Evolutionary conservation across 2,797 vertebrate genomes (phyloP).

Genomic region (Aulostomus chinensis): DNA sequence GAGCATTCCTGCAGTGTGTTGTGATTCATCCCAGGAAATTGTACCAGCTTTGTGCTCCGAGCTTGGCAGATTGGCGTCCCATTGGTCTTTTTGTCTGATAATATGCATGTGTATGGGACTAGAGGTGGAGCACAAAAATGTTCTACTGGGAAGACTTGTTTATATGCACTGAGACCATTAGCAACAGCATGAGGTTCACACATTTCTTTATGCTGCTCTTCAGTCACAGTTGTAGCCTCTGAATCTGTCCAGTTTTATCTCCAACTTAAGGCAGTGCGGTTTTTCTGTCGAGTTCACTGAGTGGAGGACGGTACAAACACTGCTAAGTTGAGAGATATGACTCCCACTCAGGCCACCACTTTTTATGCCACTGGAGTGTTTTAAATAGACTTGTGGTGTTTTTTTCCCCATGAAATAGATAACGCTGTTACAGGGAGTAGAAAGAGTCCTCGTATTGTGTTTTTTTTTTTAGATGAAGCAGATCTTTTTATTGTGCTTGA

Average conservation of each 20-base stretch:
- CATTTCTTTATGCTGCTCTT: slow-evolving; percentile 8
- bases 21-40: slow-evolving; percentile 50
- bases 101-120: slow-evolving; percentile 21
- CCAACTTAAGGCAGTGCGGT: background rate
- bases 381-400: background rate
- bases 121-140: slow-evolving; percentile 20
- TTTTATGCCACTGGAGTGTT: slow-evolving; percentile 3
- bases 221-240: slow-evolving; percentile 5
- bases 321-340: background rate
- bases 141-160: slow-evolving; percentile 18
- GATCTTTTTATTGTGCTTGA: background rate
- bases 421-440: background rate
- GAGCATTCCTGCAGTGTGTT: slow-evolving; percentile 28
- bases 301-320: background rate
- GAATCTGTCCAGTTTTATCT: slow-evolving; percentile 13
- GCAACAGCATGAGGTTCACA: slow-evolving; percentile 32
- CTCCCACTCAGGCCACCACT: background rate
- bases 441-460: background rate
- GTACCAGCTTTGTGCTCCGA: slow-evolving; percentile 28
- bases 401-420: background rate
- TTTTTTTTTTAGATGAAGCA: background rate
- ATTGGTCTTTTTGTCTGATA: slow-evolving; percentile 49
- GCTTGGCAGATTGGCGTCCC: slow-evolving; percentile 33
- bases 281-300: slow-evolving; percentile 14
- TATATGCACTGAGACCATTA: slow-evolving; percentile 39